A percentile compares a stretch with the other conserved stretches of the same genome.
phyloP scores from a whole-genome alignment of 2,113 vertebrate species.

The Gymnobelideus leadbeateri region DNA sequence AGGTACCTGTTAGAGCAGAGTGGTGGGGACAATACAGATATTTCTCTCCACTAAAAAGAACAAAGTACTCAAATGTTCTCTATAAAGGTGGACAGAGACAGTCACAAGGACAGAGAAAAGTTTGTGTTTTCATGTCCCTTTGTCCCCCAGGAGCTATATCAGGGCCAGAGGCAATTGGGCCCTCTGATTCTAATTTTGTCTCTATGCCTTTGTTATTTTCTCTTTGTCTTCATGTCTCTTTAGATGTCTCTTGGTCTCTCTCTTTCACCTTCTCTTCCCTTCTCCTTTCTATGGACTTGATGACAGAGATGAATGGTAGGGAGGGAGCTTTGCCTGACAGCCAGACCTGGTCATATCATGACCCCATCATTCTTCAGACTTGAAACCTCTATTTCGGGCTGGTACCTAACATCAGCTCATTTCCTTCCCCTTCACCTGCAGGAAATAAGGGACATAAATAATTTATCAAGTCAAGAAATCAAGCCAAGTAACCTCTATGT shows the following conservation, averaged over 20 bases:
- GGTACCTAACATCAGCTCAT: background rate
- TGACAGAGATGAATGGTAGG: background rate
- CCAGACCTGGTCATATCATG: background rate
- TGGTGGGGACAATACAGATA: background rate
- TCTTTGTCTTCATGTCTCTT: background rate
- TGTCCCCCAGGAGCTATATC: background rate
- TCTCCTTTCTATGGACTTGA: background rate
- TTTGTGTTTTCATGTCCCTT: background rate
- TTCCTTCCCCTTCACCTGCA: constrained; percentile 12
- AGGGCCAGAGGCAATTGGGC: background rate
- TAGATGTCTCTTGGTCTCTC: background rate
- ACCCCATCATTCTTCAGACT: background rate
- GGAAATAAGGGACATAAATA: constrained; percentile 10
- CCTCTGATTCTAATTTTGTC: background rate
- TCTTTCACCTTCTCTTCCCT: background rate
- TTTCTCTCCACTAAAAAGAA: background rate
- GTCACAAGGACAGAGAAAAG: background rate
- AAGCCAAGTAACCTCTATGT: background rate
- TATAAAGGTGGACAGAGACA: background rate
- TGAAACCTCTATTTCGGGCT: background rate
- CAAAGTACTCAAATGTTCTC: background rate
- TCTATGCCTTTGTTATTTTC: background rate
- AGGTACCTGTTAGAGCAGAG: background rate
- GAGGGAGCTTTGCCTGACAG: background rate
- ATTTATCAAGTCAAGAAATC: background rate